Evolutionary conservation across 2,797 vertebrate genomes (phyloP).

Genomic region (Gephyroberyx darwinii): DNA sequence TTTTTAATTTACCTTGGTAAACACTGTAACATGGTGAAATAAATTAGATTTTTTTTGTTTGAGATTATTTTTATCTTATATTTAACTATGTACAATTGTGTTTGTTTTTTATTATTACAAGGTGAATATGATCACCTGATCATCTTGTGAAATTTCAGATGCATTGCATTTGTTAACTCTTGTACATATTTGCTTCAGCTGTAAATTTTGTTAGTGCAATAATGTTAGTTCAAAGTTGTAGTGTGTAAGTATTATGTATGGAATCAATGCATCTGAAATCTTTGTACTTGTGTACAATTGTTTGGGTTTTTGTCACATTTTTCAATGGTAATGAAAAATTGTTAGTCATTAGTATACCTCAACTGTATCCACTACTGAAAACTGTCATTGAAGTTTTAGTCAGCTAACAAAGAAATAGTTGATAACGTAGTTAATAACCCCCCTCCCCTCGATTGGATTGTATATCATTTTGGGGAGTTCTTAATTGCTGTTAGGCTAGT

Average conservation of each 20-base stretch:
- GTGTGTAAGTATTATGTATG: slow-evolving; percentile 28
- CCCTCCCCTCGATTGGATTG: slow-evolving; percentile 58
- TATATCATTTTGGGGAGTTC: slow-evolving; percentile 69
- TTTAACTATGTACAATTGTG: slow-evolving; percentile 77
- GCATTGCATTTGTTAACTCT: slow-evolving; percentile 79
- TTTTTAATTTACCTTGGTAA: slow-evolving; percentile 55
- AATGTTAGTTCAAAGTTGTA: slow-evolving; percentile 23
- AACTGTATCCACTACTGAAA: slow-evolving; percentile 65
- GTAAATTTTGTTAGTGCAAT: slow-evolving; percentile 32
- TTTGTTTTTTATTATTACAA: slow-evolving; percentile 68
- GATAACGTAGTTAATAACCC: slow-evolving; percentile 49
- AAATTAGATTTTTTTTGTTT: slow-evolving; percentile 75
- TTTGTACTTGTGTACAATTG: slow-evolving; percentile 66
- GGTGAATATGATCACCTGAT: slow-evolving; percentile 85
- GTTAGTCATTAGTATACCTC: slow-evolving; percentile 45
- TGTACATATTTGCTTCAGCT: slow-evolving; percentile 29
- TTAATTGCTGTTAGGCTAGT: slow-evolving; percentile 81
- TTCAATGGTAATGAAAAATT: slow-evolving; percentile 57
- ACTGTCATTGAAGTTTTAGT: slow-evolving; percentile 67
- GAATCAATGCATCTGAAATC: slow-evolving; percentile 77
- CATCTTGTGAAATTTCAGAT: slow-evolving; percentile 88
- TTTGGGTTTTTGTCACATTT: slow-evolving; percentile 61
- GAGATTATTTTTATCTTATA: slow-evolving; percentile 61
- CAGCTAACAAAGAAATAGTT: slow-evolving; percentile 57
- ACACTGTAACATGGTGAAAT: slow-evolving; percentile 82